These are phyloP conservation scores for Herpailurus yagouaroundi DNA, from an alignment of 2,113 vertebrate species.

Conservation along the genomic window DNA sequence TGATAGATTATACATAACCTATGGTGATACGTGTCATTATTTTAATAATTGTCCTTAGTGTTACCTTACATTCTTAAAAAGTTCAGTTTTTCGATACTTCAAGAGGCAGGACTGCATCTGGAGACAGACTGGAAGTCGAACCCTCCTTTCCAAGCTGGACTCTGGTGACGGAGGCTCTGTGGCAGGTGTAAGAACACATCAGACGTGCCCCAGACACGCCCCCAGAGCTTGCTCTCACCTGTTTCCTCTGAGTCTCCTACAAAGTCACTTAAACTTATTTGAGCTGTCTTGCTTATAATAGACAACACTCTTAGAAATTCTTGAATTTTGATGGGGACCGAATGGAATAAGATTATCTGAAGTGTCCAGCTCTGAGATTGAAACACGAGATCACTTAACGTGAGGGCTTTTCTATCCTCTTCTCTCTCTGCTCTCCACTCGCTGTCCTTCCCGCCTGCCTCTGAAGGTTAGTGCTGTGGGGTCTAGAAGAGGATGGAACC, in stretches of 20 bases:
- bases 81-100: fast-evolving
- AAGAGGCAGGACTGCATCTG: fast-evolving
- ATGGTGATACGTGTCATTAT: too few relatives aligned
- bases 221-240: background rate
- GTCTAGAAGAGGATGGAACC: background rate
- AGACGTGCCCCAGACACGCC: fast-evolving
- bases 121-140: fast-evolving
- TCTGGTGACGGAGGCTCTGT: fast-evolving
- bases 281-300: background rate
- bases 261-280: background rate
- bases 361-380: background rate
- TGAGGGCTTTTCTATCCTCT: background rate
- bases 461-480: fast-evolving
- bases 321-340: background rate
- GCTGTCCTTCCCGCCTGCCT: too few relatives aligned
- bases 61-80: background rate
- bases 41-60: too few relatives aligned
- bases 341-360: too few relatives aligned
- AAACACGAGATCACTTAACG: fast-evolving
- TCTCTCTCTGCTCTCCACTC: fast-evolving
- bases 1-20: too few relatives aligned
- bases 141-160: background rate
- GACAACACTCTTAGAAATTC: background rate
- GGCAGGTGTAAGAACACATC: fast-evolving
- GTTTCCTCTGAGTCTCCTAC: background rate